Evolutionary conservation across 2,888 invertebrate species (phyloP).

Genomic region (Xylota segnis): DNA sequence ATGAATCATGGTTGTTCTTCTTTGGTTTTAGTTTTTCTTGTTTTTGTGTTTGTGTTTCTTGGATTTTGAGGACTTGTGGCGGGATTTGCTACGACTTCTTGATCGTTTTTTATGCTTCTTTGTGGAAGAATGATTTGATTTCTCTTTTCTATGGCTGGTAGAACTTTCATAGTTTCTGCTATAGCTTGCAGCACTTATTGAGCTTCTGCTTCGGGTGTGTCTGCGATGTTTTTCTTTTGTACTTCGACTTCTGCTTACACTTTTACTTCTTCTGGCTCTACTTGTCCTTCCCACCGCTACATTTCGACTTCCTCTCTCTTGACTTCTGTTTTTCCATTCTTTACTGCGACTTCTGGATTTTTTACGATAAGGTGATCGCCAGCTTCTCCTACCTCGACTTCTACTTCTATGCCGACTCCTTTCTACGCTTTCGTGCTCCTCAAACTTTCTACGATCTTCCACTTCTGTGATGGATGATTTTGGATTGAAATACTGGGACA

Average conservation of each 20-base stretch:
- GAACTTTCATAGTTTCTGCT: background rate
- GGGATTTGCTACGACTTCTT: background rate
- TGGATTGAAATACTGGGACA: slow-evolving; percentile 78
- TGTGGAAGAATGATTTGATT: background rate
- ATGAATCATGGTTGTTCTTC: background rate
- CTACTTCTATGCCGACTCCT: background rate
- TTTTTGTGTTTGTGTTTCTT: slow-evolving; percentile 34
- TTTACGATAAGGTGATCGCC: background rate
- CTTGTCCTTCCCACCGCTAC: slow-evolving; percentile 2
- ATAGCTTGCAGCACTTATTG: background rate
- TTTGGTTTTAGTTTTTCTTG: slow-evolving; percentile 4
- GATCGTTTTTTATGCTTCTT: slow-evolving; percentile 18
- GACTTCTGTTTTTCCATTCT: slow-evolving; percentile 5
- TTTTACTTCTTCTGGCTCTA: background rate
- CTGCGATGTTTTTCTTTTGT: background rate
- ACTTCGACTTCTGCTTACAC: slow-evolving; percentile 25
- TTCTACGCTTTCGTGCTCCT: too few relatives aligned
- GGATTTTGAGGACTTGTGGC: slow-evolving; percentile 9
- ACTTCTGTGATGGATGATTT: background rate
- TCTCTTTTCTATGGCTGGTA: background rate
- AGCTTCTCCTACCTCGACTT: slow-evolving; percentile 5
- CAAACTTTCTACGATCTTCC: background rate
- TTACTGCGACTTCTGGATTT: slow-evolving; percentile 40
- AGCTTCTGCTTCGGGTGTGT: background rate
- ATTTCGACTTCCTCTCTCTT: slow-evolving; percentile 1